phyloP scores from a whole-genome alignment of 2,888 invertebrate genomes.

The Strigamia transsilvanica region DNA sequence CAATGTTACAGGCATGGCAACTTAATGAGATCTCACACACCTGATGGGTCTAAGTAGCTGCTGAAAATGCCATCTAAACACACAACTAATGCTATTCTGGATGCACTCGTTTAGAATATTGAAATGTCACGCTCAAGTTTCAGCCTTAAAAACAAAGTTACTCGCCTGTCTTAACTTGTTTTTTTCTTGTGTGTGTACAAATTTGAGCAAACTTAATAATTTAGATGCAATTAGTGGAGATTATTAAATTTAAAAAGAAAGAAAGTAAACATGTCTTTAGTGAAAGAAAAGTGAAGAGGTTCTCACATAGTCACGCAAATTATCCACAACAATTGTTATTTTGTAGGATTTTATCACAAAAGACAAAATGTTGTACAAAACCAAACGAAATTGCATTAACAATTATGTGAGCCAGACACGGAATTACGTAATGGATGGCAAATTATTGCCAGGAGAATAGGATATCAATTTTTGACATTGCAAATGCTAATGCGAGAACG shows the following conservation, averaged over 20 bases:
- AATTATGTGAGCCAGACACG: not conserved
- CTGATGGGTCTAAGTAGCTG: slow-evolving; percentile 47
- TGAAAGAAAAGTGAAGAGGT: not conserved
- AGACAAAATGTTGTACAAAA: not conserved
- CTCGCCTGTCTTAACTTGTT: not conserved
- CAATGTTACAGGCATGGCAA: slow-evolving; percentile 36
- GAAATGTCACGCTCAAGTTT: slow-evolving; percentile 39
- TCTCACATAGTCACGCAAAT: not conserved
- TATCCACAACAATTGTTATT: not conserved
- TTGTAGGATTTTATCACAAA: not conserved
- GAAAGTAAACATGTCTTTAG: not conserved
- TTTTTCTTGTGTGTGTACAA: not conserved
- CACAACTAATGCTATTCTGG: slow-evolving; percentile 23
- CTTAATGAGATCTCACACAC: slow-evolving; percentile 49
- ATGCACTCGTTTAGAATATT: slow-evolving; percentile 45
- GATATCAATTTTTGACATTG: slow-evolving; percentile 9
- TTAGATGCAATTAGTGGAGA: no score
- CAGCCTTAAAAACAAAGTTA: slow-evolving; percentile 2
- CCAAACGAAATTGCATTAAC: slow-evolving; percentile 15
- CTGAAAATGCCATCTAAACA: slow-evolving; percentile 44
- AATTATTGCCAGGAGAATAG: not conserved
- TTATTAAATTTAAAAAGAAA: no score
- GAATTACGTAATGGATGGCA: slow-evolving; percentile 5
- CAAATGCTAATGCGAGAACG: not conserved
- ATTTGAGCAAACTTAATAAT: not conserved